These are phyloP conservation scores for Sturnus vulgaris DNA, from an alignment of 2,113 vertebrate species.

Conservation along the genomic window DNA sequence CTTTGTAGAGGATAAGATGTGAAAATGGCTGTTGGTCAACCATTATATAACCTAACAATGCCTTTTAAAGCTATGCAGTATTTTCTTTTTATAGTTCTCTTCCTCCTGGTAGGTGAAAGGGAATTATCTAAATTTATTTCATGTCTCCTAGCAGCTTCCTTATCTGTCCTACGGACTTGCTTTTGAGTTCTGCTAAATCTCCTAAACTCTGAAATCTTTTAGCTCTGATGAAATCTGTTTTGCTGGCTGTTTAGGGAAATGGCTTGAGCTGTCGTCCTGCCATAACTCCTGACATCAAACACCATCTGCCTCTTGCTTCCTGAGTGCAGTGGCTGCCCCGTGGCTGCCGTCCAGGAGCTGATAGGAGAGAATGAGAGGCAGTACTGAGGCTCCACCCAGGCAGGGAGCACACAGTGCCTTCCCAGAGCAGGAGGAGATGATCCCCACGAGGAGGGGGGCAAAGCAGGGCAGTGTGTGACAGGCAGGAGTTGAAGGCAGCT, in stretches of 20 bases:
- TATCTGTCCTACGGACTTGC: neutral
- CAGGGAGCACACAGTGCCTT: neutral
- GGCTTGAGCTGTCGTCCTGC: neutral
- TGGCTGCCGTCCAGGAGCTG: neutral
- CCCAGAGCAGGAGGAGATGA: neutral
- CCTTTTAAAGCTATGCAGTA: neutral
- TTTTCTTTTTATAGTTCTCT: neutral
- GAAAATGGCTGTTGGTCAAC: neutral
- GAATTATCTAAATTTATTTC: conserved; percentile 20
- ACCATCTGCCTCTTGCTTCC: neutral
- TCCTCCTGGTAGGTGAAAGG: neutral
- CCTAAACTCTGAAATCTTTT: neutral
- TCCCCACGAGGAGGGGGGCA: accelerated
- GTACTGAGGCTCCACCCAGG: neutral
- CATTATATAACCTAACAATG: neutral
- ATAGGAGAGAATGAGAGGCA: neutral
- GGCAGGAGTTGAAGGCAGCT: neutral
- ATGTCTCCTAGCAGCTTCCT: neutral
- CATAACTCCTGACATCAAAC: neutral
- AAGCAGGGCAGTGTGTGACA: neutral
- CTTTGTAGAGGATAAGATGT: neutral
- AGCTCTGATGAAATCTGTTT: neutral
- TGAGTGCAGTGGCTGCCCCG: neutral
- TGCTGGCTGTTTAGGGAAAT: conserved; percentile 3
- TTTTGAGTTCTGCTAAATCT: conserved; percentile 2